Base-by-base conservation (phyloP, 2,888 invertebrate species). In the Tubulanus polymorphus region DNA sequence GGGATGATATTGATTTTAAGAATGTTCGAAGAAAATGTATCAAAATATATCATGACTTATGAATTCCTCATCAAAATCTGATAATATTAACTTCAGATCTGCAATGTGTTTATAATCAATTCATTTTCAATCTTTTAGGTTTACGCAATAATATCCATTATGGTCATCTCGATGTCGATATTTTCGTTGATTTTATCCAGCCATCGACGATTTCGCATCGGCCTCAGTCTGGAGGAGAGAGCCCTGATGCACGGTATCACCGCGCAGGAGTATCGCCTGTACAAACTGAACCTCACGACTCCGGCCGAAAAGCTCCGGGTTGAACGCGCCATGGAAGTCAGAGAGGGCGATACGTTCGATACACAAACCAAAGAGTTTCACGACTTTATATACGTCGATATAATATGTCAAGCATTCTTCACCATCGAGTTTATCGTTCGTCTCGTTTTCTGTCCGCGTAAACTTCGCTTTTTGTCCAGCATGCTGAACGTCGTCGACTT, bases 161-260 rank as follows among this genome's bases (percentile, higher is more conserved):
- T 71, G 47, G 71, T 74, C 59, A 72, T 74, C 28, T 66, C 71
- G 53, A 45, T 74, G 48, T 73, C 74, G 27, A 73, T 73, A 25
- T 73, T 72, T 59, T 70, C 72, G 28, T 74, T 74, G 64, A 72
- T 72, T 54, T 70, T 72, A 6, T 72, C 71, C 54, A 73, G 73
- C 1, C 71, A 73, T 51, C 74, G 73, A 0, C 51, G 60, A 46
- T 72, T 74, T 63, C 56, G 61, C 30, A 60, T 37, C 53, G 62
- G 15, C 63, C 64, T 49, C 57, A 62, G 8, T 48, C 62, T 26
- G 62, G 61, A 45, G 52, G 27, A 49, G 23, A 41, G 47, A 23
- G 32, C 45, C 25, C 47, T 29, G 10, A 51, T 32, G 18, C n/a
- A 29, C n/a, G 45, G 27, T 8, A 37, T 37, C n/a, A 41, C 47